Conservation (phyloP, 2,113 vertebrate species). For the Macaca mulatta region DNA sequence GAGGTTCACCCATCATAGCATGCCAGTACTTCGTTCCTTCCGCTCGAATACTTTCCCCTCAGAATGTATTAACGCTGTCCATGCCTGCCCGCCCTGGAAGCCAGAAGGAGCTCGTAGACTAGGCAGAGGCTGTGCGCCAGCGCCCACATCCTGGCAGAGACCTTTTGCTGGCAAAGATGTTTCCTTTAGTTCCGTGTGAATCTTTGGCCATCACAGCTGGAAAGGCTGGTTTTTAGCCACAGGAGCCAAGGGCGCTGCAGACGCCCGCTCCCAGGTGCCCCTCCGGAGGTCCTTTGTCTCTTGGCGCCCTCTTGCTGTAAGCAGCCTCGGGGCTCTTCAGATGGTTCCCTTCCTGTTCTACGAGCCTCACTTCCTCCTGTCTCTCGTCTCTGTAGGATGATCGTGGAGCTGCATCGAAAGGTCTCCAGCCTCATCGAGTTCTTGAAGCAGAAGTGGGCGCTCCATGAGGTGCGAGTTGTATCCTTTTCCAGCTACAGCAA, state of each 20-base stretch:
- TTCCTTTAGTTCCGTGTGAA: neutral
- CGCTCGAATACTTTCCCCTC: neutral
- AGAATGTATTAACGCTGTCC: neutral
- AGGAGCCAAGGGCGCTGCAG: neutral
- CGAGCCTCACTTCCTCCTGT: neutral
- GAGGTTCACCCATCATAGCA: too few relatives aligned
- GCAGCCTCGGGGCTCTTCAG: neutral
- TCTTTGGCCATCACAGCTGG: neutral
- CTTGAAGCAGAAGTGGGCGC: slow-evolving; percentile 97
- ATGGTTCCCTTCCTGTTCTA: neutral
- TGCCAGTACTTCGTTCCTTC: neutral
- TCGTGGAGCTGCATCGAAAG: slow-evolving; percentile 97
- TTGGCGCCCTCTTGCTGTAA: neutral
- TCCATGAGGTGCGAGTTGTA: slow-evolving; percentile 96
- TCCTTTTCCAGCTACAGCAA: slow-evolving; percentile 84
- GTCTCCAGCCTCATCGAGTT: slow-evolving; percentile 99
- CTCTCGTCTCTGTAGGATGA: slow-evolving; percentile 88
- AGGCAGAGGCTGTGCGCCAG: neutral
- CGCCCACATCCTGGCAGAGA: neutral
- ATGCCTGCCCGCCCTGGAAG: neutral
- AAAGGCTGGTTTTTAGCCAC: neutral
- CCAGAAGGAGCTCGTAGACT: neutral
- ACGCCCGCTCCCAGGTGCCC: too few relatives aligned
- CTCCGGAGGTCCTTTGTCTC: accelerated
- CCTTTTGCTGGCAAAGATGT: neutral